A percentile compares a stretch with the other conserved stretches of the same genome.
Evolutionary conservation across 2,113 vertebrate genomes (phyloP).

Genomic region (Erinaceus europaeus): DNA sequence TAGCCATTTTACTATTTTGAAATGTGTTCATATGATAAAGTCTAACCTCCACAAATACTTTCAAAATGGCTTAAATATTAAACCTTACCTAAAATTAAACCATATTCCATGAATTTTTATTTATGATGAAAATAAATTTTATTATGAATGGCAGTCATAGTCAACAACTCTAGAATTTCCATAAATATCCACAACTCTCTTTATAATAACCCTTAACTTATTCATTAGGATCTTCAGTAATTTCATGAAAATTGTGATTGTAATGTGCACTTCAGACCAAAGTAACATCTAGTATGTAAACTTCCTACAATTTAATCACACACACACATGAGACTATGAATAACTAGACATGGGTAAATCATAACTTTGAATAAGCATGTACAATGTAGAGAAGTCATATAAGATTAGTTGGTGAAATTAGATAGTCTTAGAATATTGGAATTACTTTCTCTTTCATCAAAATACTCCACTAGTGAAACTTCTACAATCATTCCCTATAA

Average conservation of each 20-base stretch:
- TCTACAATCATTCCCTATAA: not conserved
- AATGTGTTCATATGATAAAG: constrained; percentile 3
- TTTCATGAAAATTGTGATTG: not conserved
- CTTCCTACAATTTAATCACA: not conserved
- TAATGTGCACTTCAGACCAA: not conserved
- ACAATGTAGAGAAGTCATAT: not conserved
- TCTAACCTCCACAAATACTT: not conserved
- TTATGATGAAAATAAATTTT: constrained; percentile 16
- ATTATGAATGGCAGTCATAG: not conserved
- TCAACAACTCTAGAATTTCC: not conserved
- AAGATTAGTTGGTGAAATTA: not conserved
- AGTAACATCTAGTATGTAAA: not conserved
- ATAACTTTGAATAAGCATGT: not conserved
- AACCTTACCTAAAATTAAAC: not conserved
- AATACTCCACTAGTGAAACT: constrained; percentile 7
- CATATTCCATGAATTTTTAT: not conserved
- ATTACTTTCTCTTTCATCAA: constrained; percentile 20
- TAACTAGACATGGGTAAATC: not conserved
- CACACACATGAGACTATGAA: not conserved
- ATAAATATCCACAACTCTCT: not conserved
- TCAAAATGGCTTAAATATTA: constrained; percentile 12
- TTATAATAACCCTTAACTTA: not conserved
- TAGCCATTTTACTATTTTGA: not conserved
- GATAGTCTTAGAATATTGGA: constrained; percentile 15
- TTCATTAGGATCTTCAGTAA: not conserved